Percentiles rank a stretch among this genome's conserved stretches.
phyloP scores from a whole-genome alignment of 2,888 invertebrate genomes.

The Seira sanloemensis region DNA sequence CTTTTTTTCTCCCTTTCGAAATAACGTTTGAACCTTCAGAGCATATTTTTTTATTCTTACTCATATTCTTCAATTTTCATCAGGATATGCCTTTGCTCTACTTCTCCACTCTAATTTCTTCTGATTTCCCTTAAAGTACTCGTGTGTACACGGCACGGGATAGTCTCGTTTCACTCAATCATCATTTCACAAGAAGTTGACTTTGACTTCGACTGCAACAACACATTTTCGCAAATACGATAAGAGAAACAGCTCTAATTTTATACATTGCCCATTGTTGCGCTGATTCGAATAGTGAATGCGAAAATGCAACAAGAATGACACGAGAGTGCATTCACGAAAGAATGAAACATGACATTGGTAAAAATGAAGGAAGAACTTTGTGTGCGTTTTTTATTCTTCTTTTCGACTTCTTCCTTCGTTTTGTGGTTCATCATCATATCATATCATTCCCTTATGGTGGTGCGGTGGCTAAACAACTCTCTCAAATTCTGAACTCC shows the following conservation, averaged over 20 bases:
- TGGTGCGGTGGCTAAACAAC: background rate
- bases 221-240: no score
- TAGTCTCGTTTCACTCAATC: background rate
- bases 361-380: background rate
- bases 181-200: no score
- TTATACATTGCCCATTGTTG: no score
- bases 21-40: no score
- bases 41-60: no score
- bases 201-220: no score
- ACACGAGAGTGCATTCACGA: background rate
- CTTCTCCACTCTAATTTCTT: slow-evolving; percentile 57
- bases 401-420: no score
- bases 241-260: no score
- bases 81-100: slow-evolving; percentile 58
- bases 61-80: no score
- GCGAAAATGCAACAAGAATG: background rate
- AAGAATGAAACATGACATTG: background rate
- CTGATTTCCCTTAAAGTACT: slow-evolving; percentile 38
- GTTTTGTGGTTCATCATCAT: background rate
- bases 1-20: background rate
- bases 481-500: background rate
- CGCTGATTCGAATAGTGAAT: background rate
- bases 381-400: background rate
- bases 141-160: background rate
- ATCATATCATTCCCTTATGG: no score